Base-by-base conservation (phyloP, 2,797 vertebrate species). In the Thalassophryne amazonica region DNA sequence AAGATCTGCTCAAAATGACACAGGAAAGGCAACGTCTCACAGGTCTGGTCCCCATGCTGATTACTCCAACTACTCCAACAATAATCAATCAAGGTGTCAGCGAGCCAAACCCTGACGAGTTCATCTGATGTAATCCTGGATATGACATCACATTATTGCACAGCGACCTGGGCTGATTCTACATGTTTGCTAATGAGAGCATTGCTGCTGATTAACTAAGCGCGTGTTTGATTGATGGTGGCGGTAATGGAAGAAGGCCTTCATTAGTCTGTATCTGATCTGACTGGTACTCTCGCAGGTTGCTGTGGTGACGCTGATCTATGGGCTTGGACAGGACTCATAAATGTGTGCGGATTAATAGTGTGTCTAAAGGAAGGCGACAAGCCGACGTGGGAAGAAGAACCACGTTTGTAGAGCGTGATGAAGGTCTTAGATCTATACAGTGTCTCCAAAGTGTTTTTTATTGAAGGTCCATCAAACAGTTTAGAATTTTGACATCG, bases 221-320 rank as follows among this genome's bases (percentile, higher is more conserved):
- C 22, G 47, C 11, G 10, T 2, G 36, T 55, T 14, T 81, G 81
- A 84, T 38, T 69, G 81, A 76, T 81, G n/a, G 63, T 1, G 40
- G 60, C 27, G 50, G 47, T 81, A 76, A 81, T 73, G 59, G 21
- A 72, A 72, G 69, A 67, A 9, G 73, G 46, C 59, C 77, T 74
- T 74, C 77, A 74, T 83, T 76, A 78, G 72, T 45, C 40, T 3
- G 17, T 40, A 69, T 71, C 69, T 62, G 63, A 71, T 73, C 41
- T 28, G 41, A 43, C 51, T 42, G 48, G 68, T 72, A 41, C 41
- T 53, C 57, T 54, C 6, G 28, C 8, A 60, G 62, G 68, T 73
- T 49, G 47, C 17, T n/a, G 2, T 19, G 12, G 23, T 60, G 73
- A 81, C 75, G 60, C 52, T 77, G 81, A 81, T 79, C 78, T 57